phyloP scores from a whole-genome alignment of 2,888 invertebrate genomes.

The Netelia melanura region DNA sequence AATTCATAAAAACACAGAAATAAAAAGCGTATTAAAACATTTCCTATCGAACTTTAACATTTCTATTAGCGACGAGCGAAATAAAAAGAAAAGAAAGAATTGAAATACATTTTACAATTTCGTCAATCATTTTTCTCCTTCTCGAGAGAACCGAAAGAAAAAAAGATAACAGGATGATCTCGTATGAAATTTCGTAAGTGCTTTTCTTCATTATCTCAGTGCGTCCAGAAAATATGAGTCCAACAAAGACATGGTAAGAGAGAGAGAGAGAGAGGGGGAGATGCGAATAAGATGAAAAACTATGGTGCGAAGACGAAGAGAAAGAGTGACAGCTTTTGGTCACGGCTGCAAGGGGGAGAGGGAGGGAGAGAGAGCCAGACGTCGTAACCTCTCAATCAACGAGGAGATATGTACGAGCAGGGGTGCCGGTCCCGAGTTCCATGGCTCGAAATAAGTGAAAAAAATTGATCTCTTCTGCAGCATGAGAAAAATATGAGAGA shows the following conservation, averaged over 20 bases:
- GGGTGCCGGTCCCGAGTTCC: constrained; percentile 16
- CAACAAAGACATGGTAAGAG: neutral
- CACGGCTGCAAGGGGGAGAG: constrained; percentile 1
- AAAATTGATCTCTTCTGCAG: constrained; percentile 62
- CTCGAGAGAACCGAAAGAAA: neutral
- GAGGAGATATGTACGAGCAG: constrained; percentile 21
- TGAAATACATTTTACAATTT: constrained; percentile 19
- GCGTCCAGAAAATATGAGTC: neutral
- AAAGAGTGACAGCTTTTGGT: constrained; percentile 54
- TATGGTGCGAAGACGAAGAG: constrained; percentile 19
- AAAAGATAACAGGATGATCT: neutral
- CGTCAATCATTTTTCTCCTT: constrained; percentile 24
- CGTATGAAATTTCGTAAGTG: constrained; percentile 30
- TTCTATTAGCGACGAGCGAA: constrained; percentile 4
- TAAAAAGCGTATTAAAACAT: neutral
- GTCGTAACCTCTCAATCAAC: constrained; percentile 61
- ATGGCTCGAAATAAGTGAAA: constrained; percentile 60
- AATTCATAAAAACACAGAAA: neutral
- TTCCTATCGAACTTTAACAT: neutral
- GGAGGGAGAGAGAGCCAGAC: neutral
- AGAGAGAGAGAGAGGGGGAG: neutral
- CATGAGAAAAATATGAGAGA: constrained; percentile 17
- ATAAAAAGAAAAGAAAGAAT: neutral
- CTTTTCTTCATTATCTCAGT: constrained; percentile 57
- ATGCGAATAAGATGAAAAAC: constrained; percentile 13